phyloP scores from a whole-genome alignment of 1,140 invertebrate species.

The Periplaneta americana region DNA sequence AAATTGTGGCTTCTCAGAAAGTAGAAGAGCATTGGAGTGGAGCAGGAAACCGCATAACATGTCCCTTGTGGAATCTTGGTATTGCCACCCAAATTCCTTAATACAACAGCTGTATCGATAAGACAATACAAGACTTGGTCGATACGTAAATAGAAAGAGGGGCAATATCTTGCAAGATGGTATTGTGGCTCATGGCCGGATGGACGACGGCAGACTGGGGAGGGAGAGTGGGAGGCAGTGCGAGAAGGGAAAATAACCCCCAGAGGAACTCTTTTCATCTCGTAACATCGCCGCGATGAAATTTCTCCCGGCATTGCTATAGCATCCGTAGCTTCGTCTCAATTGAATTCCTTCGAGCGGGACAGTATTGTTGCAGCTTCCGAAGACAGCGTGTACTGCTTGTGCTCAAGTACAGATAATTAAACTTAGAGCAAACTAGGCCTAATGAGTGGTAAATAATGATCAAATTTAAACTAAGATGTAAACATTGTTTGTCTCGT shows the following conservation, averaged over 20 bases:
- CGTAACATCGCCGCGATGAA: conserved; percentile 11
- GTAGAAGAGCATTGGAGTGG: not conserved
- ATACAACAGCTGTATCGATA: not conserved
- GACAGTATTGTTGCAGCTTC: too few species aligned
- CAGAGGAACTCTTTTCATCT: conserved; percentile 9
- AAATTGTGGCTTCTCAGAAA: not conserved
- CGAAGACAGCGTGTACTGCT: too few species aligned
- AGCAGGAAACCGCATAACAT: not conserved
- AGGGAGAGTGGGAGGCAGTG: not conserved
- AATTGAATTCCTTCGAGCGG: conserved; percentile 6
- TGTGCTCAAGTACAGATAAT: too few species aligned
- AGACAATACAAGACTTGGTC: not conserved
- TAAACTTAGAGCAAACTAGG: too few species aligned
- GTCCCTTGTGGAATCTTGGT: not conserved
- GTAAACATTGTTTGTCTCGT: too few species aligned
- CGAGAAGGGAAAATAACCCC: conserved; percentile 5
- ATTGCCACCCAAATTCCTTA: not conserved
- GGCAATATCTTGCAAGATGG: not conserved
- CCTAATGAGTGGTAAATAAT: too few species aligned
- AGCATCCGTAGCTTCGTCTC: not conserved
- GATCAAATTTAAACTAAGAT: too few species aligned
- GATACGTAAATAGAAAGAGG: not conserved
- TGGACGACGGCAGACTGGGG: not conserved
- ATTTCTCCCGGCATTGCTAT: conserved; percentile 1
- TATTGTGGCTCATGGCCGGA: not conserved